Evolutionary conservation across 2,888 invertebrate species (phyloP).

Genomic region (Serripes groenlandicus): DNA sequence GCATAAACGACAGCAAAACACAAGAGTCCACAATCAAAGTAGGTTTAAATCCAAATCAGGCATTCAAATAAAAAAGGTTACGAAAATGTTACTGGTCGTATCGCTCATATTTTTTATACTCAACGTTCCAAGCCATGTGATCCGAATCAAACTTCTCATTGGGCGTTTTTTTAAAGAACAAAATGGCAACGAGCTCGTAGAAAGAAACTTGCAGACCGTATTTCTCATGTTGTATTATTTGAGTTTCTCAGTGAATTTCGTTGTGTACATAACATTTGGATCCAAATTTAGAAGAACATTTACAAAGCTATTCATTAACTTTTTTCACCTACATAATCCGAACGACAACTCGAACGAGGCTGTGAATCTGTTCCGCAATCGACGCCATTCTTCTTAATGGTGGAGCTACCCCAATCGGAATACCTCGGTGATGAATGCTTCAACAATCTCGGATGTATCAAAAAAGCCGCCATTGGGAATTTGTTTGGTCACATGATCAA

Average conservation of each 20-base stretch:
- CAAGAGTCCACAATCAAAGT: background rate
- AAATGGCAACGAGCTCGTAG: constrained; percentile 27
- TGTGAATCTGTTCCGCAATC: constrained; percentile 33
- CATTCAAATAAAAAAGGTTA: constrained; percentile 66
- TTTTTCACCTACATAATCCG: background rate
- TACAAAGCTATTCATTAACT: constrained; percentile 54
- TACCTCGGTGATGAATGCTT: too few species aligned
- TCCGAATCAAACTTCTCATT: constrained; percentile 65
- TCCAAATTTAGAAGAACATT: constrained; percentile 73
- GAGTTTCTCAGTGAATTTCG: constrained; percentile 75
- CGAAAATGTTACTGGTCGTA: constrained; percentile 75
- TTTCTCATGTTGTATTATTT: constrained; percentile 75
- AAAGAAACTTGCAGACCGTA: constrained; percentile 53
- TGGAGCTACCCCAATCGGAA: too few species aligned
- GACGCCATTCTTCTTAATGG: constrained; percentile 21
- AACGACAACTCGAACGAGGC: constrained; percentile 23
- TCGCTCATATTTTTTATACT: constrained; percentile 75
- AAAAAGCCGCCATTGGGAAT: too few species aligned
- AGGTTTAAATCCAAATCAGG: background rate
- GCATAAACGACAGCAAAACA: background rate
- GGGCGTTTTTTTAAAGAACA: constrained; percentile 49
- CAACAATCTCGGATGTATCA: too few species aligned
- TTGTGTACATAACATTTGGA: constrained; percentile 73
- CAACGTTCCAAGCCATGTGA: constrained; percentile 77
- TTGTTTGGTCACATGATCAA: too few species aligned